These are phyloP conservation scores for Brachionus paranguensis DNA, from an alignment of 1,140 invertebrate species.

Conservation along the genomic window DNA sequence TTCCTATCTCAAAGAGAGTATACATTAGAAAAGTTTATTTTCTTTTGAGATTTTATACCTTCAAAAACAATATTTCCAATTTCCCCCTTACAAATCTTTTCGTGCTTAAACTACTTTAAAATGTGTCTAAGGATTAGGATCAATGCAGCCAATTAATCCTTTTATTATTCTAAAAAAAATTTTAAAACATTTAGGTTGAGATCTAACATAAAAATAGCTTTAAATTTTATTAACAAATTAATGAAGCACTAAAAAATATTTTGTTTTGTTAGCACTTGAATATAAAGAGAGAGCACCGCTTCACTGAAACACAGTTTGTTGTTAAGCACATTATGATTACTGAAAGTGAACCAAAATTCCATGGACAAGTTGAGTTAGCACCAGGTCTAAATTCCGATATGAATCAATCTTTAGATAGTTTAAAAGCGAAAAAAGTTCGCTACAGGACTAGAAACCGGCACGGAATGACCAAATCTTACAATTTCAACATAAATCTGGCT, in stretches of 20 bases:
- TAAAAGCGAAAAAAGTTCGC: not conserved
- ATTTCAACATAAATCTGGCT: conserved; percentile 4
- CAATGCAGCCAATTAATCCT: not conserved
- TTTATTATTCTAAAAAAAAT: not conserved
- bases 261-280: conserved; percentile 2
- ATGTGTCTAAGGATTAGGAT: not conserved
- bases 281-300: not conserved
- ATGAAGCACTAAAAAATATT: conserved; percentile 26
- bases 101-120: not conserved
- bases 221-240: not conserved
- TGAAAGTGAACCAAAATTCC: not conserved
- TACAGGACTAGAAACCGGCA: not conserved
- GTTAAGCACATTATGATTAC: not conserved
- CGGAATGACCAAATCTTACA: conserved; percentile 26
- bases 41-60: not conserved
- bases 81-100: not conserved
- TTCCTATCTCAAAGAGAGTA: not conserved
- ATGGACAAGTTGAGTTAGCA: not conserved
- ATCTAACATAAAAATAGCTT: not conserved
- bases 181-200: not conserved
- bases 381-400: not conserved
- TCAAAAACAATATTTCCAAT: not conserved
- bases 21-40: not conserved
- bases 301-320: not conserved
- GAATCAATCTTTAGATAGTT: conserved; percentile 1